Evolutionary conservation across 2,113 vertebrate genomes (phyloP).

Genomic region (Hyla sarda): DNA sequence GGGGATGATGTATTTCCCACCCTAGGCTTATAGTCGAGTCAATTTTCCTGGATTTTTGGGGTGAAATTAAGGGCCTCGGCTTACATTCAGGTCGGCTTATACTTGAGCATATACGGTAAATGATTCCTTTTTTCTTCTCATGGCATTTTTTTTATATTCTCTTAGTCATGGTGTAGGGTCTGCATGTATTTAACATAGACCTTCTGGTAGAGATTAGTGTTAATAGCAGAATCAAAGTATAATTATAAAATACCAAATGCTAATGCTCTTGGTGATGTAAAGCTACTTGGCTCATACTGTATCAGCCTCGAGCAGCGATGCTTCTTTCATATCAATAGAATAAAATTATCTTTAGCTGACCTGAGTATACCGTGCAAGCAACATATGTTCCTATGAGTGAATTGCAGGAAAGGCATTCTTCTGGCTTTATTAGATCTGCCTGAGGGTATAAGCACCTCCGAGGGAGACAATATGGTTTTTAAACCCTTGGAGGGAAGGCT

Average conservation of each 20-base stretch:
- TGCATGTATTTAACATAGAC: not conserved
- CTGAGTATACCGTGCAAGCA: not conserved
- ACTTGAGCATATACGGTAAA: no score
- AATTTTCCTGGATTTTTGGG: no score
- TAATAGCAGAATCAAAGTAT: not conserved
- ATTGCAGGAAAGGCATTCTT: no score
- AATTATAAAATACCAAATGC: not conserved
- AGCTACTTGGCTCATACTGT: not conserved
- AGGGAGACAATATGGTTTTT: no score
- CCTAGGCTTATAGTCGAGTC: no score
- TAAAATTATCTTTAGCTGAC: not conserved
- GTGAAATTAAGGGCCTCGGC: no score
- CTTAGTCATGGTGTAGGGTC: slow-evolving; percentile 6
- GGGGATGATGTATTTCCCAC: no score
- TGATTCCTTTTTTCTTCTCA: slow-evolving; percentile 3
- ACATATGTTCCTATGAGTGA: not conserved
- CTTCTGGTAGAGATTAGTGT: not conserved
- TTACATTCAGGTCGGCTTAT: no score
- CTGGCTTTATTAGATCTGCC: no score
- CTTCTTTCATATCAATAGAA: not conserved
- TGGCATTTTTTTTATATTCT: slow-evolving; percentile 2
- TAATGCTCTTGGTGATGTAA: not conserved
- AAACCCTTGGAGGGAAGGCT: no score
- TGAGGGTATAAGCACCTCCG: no score
- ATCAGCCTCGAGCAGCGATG: not conserved